Evolutionary conservation across 2,113 vertebrate species (phyloP).

Genomic region (Dipodomys stephensi): DNA sequence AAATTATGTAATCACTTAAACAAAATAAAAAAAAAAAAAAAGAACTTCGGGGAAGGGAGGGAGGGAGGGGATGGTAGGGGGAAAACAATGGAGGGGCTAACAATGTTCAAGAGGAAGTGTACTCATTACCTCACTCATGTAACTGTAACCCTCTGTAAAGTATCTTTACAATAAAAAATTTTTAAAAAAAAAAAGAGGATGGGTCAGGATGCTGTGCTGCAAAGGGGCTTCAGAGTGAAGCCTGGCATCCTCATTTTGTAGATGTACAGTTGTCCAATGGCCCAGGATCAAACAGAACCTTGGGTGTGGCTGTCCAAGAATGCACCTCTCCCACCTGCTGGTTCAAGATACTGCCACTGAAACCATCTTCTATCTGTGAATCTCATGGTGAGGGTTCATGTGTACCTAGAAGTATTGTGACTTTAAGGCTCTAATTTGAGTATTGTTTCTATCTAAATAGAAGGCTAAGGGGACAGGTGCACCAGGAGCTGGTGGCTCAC

Average conservation of each 20-base stretch:
- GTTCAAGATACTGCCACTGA: not conserved
- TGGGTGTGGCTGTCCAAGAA: not conserved
- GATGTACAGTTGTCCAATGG: no score
- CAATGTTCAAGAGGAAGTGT: no score
- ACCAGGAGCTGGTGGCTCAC: no score
- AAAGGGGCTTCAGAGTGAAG: not conserved
- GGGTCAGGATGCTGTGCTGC: not conserved
- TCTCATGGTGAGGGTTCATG: not conserved
- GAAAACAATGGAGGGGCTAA: no score
- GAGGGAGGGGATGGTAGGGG: no score
- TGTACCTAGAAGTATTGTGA: not conserved
- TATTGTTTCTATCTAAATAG: not conserved
- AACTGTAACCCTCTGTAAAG: no score
- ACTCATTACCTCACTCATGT: no score
- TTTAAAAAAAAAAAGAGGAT: no score
- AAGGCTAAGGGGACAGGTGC: not conserved
- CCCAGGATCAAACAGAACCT: not conserved
- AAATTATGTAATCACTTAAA: no score
- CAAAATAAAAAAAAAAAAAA: no score
- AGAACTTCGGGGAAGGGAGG: no score
- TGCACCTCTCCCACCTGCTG: not conserved
- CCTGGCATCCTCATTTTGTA: not conserved
- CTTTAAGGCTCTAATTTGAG: not conserved
- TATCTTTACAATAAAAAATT: no score
- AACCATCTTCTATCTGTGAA: not conserved